A percentile compares a stretch with the other conserved stretches of the same genome.
Conservation (phyloP, 2,888 invertebrate genomes). For the Cryptosula pallasiana region DNA sequence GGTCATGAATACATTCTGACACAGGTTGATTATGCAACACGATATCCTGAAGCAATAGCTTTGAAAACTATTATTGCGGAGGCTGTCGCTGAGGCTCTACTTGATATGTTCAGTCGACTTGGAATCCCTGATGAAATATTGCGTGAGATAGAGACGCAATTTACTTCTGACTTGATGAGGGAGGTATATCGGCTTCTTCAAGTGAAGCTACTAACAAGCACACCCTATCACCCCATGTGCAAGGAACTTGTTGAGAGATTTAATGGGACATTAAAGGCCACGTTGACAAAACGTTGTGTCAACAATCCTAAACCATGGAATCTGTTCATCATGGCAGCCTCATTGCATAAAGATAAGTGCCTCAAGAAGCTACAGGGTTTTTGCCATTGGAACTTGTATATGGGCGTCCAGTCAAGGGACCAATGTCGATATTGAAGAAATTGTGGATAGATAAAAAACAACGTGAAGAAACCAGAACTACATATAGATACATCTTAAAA, state of each 20-base stretch:
- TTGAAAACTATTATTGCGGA: background rate
- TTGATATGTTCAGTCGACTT: background rate
- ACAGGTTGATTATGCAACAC: background rate
- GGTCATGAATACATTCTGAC: background rate
- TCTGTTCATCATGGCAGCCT: background rate
- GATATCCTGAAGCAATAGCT: background rate
- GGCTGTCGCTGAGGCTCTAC: background rate
- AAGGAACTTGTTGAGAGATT: background rate
- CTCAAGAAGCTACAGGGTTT: background rate
- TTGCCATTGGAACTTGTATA: background rate
- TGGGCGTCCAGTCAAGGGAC: background rate
- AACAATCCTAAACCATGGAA: background rate
- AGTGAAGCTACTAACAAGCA: background rate
- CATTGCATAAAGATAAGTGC: background rate
- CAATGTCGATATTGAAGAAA: background rate
- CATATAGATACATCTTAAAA: no score
- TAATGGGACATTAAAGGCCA: background rate
- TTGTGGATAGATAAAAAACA: background rate
- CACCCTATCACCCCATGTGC: background rate
- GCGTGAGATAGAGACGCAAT: background rate
- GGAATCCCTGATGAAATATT: background rate
- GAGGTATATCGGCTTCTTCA: background rate
- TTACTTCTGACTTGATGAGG: background rate
- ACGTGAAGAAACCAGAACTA: no score
- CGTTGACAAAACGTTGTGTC: background rate